Conservation (phyloP, 2,888 invertebrate species). For the Chorisops tibialis region DNA sequence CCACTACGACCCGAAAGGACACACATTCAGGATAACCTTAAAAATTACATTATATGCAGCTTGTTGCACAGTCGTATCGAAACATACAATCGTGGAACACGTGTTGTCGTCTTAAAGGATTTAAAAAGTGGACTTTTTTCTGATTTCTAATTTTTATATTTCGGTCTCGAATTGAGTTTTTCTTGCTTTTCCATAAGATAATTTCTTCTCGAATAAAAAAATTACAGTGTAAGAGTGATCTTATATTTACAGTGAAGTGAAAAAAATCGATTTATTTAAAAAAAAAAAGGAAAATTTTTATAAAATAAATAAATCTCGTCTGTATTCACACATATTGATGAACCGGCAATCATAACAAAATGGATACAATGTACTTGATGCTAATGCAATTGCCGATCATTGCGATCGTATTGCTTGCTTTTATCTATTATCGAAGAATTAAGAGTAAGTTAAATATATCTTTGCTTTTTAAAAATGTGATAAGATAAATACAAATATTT, state of each 20-base stretch:
- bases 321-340: not conserved
- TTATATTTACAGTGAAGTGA: not conserved
- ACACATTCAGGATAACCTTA: too few relatives aligned
- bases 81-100: too few relatives aligned
- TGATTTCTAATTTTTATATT: too few relatives aligned
- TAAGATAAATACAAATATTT: too few relatives aligned
- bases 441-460: constrained; percentile 19
- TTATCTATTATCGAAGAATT: constrained; percentile 25
- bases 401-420: constrained; percentile 10
- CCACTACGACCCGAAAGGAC: too few relatives aligned
- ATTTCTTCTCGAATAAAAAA: not conserved
- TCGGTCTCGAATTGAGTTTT: too few relatives aligned
- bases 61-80: too few relatives aligned
- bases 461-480: too few relatives aligned
- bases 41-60: too few relatives aligned
- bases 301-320: not conserved
- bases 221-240: not conserved
- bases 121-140: too few relatives aligned
- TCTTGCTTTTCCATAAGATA: too few relatives aligned
- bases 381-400: constrained; percentile 25
- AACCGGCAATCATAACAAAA: not conserved
- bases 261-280: not conserved
- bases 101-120: too few relatives aligned
- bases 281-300: not conserved
- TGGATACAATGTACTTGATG: constrained; percentile 18